Evolutionary conservation across 2,888 invertebrate species (phyloP), one percentile per base, ranked within the genome.

Genomic region (Neoaliturus tenellus): DNA sequence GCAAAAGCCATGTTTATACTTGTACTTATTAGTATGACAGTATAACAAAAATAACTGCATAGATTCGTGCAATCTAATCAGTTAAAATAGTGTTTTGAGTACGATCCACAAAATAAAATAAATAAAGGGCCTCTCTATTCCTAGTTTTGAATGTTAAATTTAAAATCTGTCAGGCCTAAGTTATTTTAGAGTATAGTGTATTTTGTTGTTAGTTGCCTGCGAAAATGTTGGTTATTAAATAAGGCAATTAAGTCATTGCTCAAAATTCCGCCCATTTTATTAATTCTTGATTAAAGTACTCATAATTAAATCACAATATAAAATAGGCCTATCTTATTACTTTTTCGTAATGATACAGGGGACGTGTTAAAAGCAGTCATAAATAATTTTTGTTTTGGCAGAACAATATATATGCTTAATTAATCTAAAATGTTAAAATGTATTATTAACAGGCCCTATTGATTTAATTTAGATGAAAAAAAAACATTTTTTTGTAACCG

Each of bases 401-500:
- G 3, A 48, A 10, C 5, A 10, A 48, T 48, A 48, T 48, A 48
- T 48, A 48, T 48, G 14, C 17, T 10, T 48, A 48, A 10, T 10
- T 48, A n/a, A n/a, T n/a, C n/a, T n/a, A n/a, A 48, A 10, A 48
- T 48, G 14, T 48, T 14, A 6, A 48, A 10, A 48, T 48, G 14
- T 48, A 48, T 48, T 35, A 48, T 14, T 48, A 48, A 48, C n/a
- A n/a, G n/a, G n/a, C n/a, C n/a, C n/a, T 48, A 48, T 48, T 48
- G 8, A 48, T 48, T 48, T 48, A 10, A 48, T 48, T 48, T 48
- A 48, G 48, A 10, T 48, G 48, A 14, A 62, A 67, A 67, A 62
- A 62, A 25, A n/a, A 5, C 25, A 67, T 14, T 67, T 33, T 67
- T 35, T 28, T 33, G 67, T 67, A 67, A 67, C 67, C n/a, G 67